Evolutionary conservation across 2,888 invertebrate species (phyloP).

Genomic region (Electrophaes corylata): DNA sequence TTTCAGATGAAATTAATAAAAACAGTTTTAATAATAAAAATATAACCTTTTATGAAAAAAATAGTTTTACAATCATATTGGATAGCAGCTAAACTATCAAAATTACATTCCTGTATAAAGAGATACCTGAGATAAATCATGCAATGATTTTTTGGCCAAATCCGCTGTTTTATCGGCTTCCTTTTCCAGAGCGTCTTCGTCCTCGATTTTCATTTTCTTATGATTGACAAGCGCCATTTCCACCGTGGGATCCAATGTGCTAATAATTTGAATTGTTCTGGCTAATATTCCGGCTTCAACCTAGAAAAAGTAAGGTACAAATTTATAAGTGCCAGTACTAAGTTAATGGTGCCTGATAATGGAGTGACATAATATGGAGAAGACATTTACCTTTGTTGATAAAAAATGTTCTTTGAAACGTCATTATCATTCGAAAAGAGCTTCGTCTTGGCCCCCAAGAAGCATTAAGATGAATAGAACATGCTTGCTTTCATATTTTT

Average conservation of each 20-base stretch:
- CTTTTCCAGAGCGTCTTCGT: conserved; percentile 85
- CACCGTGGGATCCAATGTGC: conserved; percentile 81
- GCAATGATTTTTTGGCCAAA: conserved; percentile 71
- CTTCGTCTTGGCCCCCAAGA: conserved; percentile 6
- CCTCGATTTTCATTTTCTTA: conserved; percentile 76
- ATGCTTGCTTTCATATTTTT: conserved; percentile 22
- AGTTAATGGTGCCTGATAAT: neutral
- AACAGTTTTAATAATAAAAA: too few species aligned
- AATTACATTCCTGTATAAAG: conserved; percentile 8
- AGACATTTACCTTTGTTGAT: neutral
- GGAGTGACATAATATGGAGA: neutral
- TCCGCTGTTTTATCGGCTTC: conserved; percentile 64
- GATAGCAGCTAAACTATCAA: conserved; percentile 20
- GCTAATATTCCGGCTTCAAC: conserved; percentile 91
- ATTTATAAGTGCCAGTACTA: neutral
- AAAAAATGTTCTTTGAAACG: neutral
- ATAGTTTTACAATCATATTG: conserved; percentile 24
- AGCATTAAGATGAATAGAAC: neutral
- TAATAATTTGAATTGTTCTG: conserved; percentile 90
- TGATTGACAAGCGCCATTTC: conserved; percentile 80
- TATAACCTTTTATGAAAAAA: too few species aligned
- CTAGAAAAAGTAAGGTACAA: conserved; percentile 44
- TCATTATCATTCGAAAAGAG: conserved; percentile 1
- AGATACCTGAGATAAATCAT: conserved; percentile 77
- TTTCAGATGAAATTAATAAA: too few species aligned